Base-by-base conservation (phyloP, 2,888 invertebrate genomes). In the Conus canariensis region DNA sequence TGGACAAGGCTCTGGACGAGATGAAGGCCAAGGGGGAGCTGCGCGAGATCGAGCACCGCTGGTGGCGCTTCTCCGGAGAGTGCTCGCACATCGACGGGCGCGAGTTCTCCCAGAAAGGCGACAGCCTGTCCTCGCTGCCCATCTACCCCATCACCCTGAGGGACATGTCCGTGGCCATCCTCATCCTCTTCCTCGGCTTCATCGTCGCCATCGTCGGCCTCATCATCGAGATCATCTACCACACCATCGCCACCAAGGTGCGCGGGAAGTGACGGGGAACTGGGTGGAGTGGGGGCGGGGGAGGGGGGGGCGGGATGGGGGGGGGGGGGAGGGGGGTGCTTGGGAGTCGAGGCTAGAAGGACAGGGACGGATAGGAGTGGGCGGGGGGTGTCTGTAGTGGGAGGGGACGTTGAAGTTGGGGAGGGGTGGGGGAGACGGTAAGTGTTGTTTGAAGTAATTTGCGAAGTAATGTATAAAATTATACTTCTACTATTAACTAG, bases 131-230 rank as follows among this genome's bases (percentile, higher is more conserved):
- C 88, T 90, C 91, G 6, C 74, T 92, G 77, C 91, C 91, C 86
- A 90, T 92, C 74, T 92, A 91, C 91, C 90, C 92, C 2, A 70
- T 92, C 70, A 90, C 91, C n/a, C 90, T 91, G 77, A 90, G 90
- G 58, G 92, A 92, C 90, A 91, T 92, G 91, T 87, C 92, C 70
- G 91, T 92, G 45, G 92, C 92, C 70, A 90, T 92, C 83, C 88
- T 92, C 77, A 85, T 92, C 56, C 91, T 92, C 22, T 91, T 92
- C 86, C 90, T 92, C 22, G 92, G 92, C 64, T 85, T 91, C 80
- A 90, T 92, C 74, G 90, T 90, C n/a, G 87, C 92, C 45, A 88
- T 92, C 90, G 88, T 92, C 85, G 91, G 92, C 86, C 92, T 92
- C 22, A 87, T 91, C 85, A 74, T 92, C 25, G 92, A 92, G 89